phyloP scores from a whole-genome alignment of 2,113 vertebrate genomes.

The Nerophis lumbriciformis region DNA sequence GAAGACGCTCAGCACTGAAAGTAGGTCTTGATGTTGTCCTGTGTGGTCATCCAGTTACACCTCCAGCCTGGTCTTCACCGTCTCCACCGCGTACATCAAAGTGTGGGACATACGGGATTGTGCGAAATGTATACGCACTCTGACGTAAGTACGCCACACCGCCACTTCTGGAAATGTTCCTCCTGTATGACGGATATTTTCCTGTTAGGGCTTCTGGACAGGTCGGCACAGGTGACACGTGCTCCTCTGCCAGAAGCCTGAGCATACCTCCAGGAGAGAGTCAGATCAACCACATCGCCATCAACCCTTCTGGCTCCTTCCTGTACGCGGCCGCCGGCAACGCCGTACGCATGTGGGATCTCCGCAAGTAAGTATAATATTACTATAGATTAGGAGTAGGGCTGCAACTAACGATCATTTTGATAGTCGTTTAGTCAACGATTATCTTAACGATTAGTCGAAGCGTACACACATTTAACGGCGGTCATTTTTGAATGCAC shows the following conservation, averaged over 20 bases:
- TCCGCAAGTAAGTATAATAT: constrained; percentile 79
- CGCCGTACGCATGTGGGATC: constrained; percentile 94
- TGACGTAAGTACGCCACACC: constrained; percentile 78
- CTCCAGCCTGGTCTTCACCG: constrained; percentile 93
- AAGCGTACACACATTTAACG: no score
- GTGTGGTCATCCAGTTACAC: constrained; percentile 70
- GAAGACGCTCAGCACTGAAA: no score
- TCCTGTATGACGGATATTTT: not conserved
- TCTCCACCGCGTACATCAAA: constrained; percentile 92
- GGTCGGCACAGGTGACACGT: constrained; percentile 81
- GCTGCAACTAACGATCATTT: no score
- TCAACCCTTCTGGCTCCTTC: constrained; percentile 87
- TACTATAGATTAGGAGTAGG: no score
- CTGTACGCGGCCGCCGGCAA: constrained; percentile 93
- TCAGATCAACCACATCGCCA: constrained; percentile 91
- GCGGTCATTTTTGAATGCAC: no score
- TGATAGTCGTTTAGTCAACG: no score
- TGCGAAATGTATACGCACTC: constrained; percentile 89
- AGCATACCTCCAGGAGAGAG: constrained; percentile 90
- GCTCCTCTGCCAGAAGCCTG: constrained; percentile 75
- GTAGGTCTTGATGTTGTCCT: not conserved
- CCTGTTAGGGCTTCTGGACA: constrained; percentile 85
- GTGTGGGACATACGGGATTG: constrained; percentile 98
- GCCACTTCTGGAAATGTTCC: rapidly evolving
- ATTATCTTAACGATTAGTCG: no score